Percentiles rank a stretch among this genome's conserved stretches.
Evolutionary conservation across 2,797 vertebrate genomes (phyloP).

Genomic region (Synanceia verrucosa): DNA sequence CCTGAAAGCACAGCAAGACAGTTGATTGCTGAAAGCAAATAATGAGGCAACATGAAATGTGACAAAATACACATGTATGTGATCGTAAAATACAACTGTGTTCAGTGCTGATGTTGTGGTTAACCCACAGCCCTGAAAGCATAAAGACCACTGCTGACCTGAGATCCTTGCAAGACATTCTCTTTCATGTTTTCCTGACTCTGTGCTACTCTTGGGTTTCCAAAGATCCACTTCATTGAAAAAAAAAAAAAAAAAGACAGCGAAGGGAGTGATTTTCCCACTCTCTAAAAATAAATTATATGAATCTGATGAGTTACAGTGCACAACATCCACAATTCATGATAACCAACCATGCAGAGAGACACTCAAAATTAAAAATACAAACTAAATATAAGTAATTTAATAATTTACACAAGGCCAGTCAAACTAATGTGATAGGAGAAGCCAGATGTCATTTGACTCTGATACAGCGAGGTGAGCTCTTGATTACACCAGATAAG

Average conservation of each 20-base stretch:
- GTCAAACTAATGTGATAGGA: neutral
- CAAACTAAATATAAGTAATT: neutral
- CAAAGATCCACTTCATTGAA: slow-evolving; percentile 1
- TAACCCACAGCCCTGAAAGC: neutral
- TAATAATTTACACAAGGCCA: neutral
- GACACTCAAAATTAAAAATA: neutral
- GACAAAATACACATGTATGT: neutral
- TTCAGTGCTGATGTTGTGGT: slow-evolving; percentile 6
- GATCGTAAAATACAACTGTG: neutral
- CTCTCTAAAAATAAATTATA: slow-evolving; percentile 17
- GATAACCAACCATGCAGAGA: neutral
- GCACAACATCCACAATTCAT: neutral
- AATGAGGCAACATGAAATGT: neutral
- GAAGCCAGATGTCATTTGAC: neutral
- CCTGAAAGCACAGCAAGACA: slow-evolving; percentile 6
- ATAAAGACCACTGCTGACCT: neutral
- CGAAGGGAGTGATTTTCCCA: slow-evolving; percentile 7
- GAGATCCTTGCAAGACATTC: neutral
- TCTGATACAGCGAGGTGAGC: neutral
- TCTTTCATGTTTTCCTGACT: neutral
- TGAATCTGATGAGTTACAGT: slow-evolving; percentile 5
- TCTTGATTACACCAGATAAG: neutral
- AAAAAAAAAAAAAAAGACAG: slow-evolving; percentile 10
- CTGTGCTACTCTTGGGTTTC: neutral
- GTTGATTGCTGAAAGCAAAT: slow-evolving; percentile 4